These are phyloP conservation scores for Gorilla gorilla DNA, from an alignment of 2,113 vertebrate species.

Conservation along the genomic window DNA sequence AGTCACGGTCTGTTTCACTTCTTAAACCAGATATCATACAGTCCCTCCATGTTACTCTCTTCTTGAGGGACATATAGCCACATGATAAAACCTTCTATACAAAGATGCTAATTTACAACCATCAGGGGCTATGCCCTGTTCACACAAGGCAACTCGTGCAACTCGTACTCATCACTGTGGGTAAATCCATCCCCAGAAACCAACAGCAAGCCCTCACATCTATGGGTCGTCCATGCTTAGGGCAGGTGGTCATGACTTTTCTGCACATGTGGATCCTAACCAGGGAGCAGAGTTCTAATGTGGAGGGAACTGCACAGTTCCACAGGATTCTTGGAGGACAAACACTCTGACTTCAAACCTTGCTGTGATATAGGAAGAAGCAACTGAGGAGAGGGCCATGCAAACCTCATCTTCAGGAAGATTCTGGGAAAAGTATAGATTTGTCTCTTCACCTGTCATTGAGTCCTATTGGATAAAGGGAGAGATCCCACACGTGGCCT, in stretches of 20 bases:
- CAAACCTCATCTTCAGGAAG: background rate
- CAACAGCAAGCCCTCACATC: rapidly evolving
- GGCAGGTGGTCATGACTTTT: too few relatives aligned
- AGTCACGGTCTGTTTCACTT: background rate
- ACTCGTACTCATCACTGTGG: background rate
- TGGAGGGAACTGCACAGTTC: background rate
- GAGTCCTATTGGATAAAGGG: background rate
- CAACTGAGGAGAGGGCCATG: background rate
- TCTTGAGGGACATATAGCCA: background rate
- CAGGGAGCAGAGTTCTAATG: background rate
- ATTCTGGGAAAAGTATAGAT: background rate
- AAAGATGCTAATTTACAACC: background rate
- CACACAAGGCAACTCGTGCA: background rate
- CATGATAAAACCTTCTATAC: background rate
- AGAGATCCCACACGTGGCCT: too few relatives aligned
- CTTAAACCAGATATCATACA: background rate
- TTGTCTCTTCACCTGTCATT: rapidly evolving
- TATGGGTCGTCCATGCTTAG: too few relatives aligned
- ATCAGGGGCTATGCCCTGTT: too few relatives aligned
- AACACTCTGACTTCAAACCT: background rate
- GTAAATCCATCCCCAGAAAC: too few relatives aligned
- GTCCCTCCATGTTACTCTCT: background rate
- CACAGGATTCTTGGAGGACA: background rate
- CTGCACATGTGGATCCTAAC: background rate
- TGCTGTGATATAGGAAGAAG: rapidly evolving